A percentile compares a stretch with the other conserved stretches of the same genome.
phyloP scores from a whole-genome alignment of 2,113 vertebrate genomes.

The Podarcis cretensis region DNA sequence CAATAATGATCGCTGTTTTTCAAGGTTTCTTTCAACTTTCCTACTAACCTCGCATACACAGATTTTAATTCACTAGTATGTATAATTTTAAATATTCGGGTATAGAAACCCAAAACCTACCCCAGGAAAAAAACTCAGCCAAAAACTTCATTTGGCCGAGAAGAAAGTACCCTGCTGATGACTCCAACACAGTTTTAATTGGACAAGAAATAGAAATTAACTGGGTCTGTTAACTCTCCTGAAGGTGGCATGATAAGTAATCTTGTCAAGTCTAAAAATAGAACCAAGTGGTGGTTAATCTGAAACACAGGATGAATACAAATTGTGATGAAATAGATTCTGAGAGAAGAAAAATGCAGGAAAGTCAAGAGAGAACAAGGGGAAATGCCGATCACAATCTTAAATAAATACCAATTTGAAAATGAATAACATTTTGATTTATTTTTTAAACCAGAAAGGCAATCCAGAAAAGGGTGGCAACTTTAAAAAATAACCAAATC shows the following conservation, averaged over 20 bases:
- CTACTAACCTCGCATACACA: neutral
- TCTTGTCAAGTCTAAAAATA: conserved; percentile 51
- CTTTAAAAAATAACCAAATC: neutral
- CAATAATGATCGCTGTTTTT: no score
- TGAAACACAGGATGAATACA: conserved; percentile 48
- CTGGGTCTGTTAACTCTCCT: conserved; percentile 60
- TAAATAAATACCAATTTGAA: neutral
- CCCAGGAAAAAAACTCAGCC: neutral
- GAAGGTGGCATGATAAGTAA: conserved; percentile 64
- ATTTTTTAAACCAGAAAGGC: neutral
- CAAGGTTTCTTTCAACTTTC: neutral
- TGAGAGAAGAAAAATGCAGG: neutral
- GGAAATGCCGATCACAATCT: conserved; percentile 16
- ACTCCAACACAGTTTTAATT: conserved; percentile 61
- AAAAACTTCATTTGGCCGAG: conserved; percentile 21
- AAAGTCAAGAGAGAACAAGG: neutral
- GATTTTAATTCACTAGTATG: conserved; percentile 35
- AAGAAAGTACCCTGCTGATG: conserved; percentile 57
- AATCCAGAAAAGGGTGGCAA: neutral
- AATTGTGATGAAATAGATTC: conserved; percentile 33
- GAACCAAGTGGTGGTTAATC: conserved; percentile 37
- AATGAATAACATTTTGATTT: conserved; percentile 3
- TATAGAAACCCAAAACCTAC: conserved; percentile 37
- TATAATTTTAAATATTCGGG: neutral
- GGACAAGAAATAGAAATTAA: conserved; percentile 60